Evolutionary conservation across 2,113 vertebrate species (phyloP), one percentile per base, ranked within the genome.

Genomic region (Gnathonemus echidnorhynchus): DNA sequence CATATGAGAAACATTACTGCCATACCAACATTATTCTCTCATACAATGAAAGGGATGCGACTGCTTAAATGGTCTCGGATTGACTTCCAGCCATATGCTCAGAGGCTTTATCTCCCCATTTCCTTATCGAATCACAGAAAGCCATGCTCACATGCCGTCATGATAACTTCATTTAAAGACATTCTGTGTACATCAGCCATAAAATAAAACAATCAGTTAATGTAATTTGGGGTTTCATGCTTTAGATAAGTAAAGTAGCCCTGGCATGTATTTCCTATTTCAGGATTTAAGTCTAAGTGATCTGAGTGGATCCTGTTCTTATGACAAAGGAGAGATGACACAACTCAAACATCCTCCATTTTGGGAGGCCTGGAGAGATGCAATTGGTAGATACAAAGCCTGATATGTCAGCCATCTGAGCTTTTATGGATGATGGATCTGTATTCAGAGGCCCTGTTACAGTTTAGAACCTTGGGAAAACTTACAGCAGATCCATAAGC

Each of bases 71-170:
- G 86, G 86, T 87, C 50, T 31, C n/a, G 7, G 27, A 87, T n/a
- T 39, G 50, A 87, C 86, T 17, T 53, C 46, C 15, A 13, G 85
- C 49, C 49, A n/a, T 87, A 56, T 53, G 86, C n/a, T 56, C n/a
- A 11, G n/a, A 15, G 50, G 86, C 1, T 56, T 3, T 21, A 35
- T 56, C 50, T 87, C 50, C 15, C 86, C 48, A 53, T 87, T 87
- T 87, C 50, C 31, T 53, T 87, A 87, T 87, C 17, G 39, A 87
- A 87, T 87, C 86, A 53, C 31, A 53, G 86, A 87, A 53, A 87
- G 48, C 27, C 49, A 53, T 87, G 86, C 27, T 42, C 50, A 56
- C 15, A 35, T 13, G n/a, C n/a, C 35, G 50, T 19, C 86, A 13
- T 8, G 27, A 31, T 87, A 87, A 87, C 86, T 53, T 87, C 15